phyloP scores from a whole-genome alignment of 2,888 invertebrate species.

The Isoperla grammatica region DNA sequence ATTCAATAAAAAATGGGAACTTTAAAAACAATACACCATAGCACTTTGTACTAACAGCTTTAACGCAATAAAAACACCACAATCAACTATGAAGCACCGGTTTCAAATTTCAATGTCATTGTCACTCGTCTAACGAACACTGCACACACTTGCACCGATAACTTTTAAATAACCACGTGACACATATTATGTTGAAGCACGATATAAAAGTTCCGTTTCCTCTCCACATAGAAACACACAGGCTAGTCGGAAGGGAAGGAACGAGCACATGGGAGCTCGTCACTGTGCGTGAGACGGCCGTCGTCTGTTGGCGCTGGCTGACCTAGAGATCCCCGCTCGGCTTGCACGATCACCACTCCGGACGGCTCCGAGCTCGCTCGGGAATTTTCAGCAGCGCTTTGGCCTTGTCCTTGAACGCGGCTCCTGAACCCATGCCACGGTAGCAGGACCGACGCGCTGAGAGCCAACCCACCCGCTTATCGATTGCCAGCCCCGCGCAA shows the following conservation, averaged over 20 bases:
- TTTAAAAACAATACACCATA: too few relatives aligned
- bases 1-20: too few relatives aligned
- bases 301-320: slow-evolving; percentile 3
- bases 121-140: too few relatives aligned
- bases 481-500: slow-evolving; percentile 43
- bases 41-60: too few relatives aligned
- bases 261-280: neutral
- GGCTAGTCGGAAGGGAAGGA: slow-evolving; percentile 1
- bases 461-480: slow-evolving; percentile 42
- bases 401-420: slow-evolving; percentile 42
- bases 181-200: too few relatives aligned
- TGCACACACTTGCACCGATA: too few relatives aligned
- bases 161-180: too few relatives aligned
- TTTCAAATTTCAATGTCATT: too few relatives aligned
- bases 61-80: too few relatives aligned
- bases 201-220: too few relatives aligned
- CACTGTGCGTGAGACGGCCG: slow-evolving; percentile 11
- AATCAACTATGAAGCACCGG: too few relatives aligned
- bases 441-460: slow-evolving; percentile 16
- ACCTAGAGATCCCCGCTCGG: slow-evolving; percentile 21
- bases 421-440: slow-evolving; percentile 43
- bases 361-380: slow-evolving; percentile 6
- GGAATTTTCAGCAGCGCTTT: slow-evolving; percentile 25
- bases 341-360: slow-evolving; percentile 17
- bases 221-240: slow-evolving; percentile 9